A percentile compares a stretch with the other conserved stretches of the same genome.
These are phyloP conservation scores for Drosophila borborema DNA, from an alignment of 2,888 invertebrate genomes.

Conservation along the genomic window DNA sequence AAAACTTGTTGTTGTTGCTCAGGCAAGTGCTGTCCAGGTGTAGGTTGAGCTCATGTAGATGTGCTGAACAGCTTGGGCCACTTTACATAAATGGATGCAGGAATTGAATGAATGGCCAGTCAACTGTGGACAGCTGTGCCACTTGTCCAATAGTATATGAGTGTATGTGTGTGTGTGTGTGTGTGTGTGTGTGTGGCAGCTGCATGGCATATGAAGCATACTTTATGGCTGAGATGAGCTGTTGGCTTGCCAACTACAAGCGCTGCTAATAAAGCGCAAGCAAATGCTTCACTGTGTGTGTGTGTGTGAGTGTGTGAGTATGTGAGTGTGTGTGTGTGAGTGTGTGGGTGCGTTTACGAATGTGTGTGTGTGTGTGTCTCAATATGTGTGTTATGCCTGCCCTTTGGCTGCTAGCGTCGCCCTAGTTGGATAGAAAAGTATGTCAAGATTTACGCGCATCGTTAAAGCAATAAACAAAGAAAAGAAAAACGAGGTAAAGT, in stretches of 20 bases:
- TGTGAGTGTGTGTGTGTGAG: conserved; percentile 1
- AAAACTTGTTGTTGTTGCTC: conserved; percentile 7
- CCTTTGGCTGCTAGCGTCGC: conserved; percentile 34
- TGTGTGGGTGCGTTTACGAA: not conserved
- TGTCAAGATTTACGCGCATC: conserved; percentile 81
- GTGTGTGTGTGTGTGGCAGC: conserved; percentile 29
- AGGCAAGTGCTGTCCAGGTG: not conserved
- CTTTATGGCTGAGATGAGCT: conserved; percentile 48
- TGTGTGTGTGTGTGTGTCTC: not conserved
- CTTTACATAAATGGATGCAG: conserved; percentile 60
- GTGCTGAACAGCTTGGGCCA: conserved; percentile 47
- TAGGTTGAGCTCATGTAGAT: not conserved
- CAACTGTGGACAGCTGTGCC: conserved; percentile 57
- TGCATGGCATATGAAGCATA: conserved; percentile 55
- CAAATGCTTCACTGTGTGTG: conserved; percentile 5
- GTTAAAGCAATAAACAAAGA: conserved; percentile 65
- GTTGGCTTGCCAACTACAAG: conserved; percentile 26
- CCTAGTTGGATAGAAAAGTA: conserved; percentile 59
- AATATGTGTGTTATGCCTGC: conserved; percentile 12
- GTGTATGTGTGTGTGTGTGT: not conserved
- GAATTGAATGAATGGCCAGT: conserved; percentile 58
- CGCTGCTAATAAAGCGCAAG: conserved; percentile 36
- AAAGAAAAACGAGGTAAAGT: conserved; percentile 18
- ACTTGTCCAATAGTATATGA: conserved; percentile 48
- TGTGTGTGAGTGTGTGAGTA: not conserved